Percentiles rank a stretch among this genome's conserved stretches.
These are phyloP conservation scores for Mormyrus lacerda DNA, from an alignment of 2,113 vertebrate genomes.

Conservation along the genomic window DNA sequence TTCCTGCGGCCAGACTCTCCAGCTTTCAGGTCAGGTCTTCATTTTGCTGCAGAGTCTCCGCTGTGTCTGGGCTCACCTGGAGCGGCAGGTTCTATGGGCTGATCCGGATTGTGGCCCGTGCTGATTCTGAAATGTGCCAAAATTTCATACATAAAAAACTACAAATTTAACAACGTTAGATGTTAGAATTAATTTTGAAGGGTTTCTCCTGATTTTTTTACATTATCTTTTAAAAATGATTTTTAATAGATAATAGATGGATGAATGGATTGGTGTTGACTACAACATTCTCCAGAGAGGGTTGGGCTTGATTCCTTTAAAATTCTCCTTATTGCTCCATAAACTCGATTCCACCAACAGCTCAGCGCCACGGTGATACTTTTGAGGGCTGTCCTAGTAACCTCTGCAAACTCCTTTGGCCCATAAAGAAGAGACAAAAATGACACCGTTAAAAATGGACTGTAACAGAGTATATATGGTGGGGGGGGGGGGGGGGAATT, in stretches of 20 bases:
- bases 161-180: not conserved
- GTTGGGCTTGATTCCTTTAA: not conserved
- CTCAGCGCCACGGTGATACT: not conserved
- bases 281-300: not conserved
- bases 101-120: not conserved
- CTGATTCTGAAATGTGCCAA: not conserved
- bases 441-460: not conserved
- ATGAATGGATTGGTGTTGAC: not conserved
- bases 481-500: not conserved
- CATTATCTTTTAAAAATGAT: not conserved
- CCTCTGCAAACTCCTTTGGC: not conserved
- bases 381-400: not conserved
- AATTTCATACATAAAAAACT: not conserved
- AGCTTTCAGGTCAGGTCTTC: not conserved
- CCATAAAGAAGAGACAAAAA: not conserved
- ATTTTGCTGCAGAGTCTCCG: not conserved
- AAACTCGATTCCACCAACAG: not conserved
- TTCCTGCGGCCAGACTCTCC: not conserved
- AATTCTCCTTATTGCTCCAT: not conserved
- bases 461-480: not conserved
- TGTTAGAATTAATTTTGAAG: not conserved
- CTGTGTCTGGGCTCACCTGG: not conserved
- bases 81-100: not conserved
- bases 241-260: not conserved
- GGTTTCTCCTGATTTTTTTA: not conserved